phyloP scores from a whole-genome alignment of 2,113 vertebrate genomes.

The Chascanopsetta lugubris region DNA sequence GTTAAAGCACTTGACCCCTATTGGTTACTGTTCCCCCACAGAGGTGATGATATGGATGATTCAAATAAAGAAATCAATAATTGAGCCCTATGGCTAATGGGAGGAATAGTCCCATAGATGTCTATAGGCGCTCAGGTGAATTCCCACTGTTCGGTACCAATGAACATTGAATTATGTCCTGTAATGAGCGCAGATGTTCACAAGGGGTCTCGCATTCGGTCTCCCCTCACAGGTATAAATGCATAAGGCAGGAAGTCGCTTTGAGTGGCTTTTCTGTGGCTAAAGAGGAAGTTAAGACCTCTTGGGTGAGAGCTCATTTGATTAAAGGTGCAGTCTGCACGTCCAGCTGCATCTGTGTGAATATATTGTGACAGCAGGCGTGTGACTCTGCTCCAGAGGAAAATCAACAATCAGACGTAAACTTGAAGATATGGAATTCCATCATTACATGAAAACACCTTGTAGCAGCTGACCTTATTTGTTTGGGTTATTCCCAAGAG shows the following conservation, averaged over 20 bases:
- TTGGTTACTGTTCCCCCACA: not conserved
- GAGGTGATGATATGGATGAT: not conserved
- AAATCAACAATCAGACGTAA: not conserved
- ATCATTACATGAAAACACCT: too few relatives aligned
- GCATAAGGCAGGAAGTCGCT: not conserved
- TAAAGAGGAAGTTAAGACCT: not conserved
- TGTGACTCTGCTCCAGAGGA: not conserved
- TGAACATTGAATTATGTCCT: constrained; percentile 11
- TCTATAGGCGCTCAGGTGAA: not conserved
- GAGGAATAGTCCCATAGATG: too few relatives aligned
- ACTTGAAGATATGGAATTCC: not conserved
- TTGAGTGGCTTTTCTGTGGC: not conserved
- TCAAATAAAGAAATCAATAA: not conserved
- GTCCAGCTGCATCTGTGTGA: not conserved
- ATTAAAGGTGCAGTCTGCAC: not conserved
- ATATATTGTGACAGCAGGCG: not conserved
- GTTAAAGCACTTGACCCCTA: not conserved
- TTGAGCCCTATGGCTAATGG: not conserved
- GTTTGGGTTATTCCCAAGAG: too few relatives aligned
- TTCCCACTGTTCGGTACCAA: not conserved
- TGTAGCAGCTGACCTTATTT: too few relatives aligned
- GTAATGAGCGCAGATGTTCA: constrained; percentile 30
- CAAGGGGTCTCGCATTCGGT: constrained; percentile 18
- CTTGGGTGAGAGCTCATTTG: not conserved
- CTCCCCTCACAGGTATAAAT: constrained; percentile 4